Evolutionary conservation across 64 coral and sea anemone species (phyloP).

Genomic region (Stylophora pistillata): DNA sequence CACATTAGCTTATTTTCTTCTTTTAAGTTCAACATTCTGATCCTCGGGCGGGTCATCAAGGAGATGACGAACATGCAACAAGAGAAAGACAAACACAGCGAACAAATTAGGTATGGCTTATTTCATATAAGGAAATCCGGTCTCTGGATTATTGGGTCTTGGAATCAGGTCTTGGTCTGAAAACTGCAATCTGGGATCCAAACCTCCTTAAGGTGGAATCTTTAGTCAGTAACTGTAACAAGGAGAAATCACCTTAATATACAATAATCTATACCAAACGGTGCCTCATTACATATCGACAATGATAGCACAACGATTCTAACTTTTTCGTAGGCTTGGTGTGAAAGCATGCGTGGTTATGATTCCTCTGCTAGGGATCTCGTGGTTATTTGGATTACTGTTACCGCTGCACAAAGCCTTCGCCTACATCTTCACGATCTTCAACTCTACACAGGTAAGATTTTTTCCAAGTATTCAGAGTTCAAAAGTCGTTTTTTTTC

Average conservation of each 20-base stretch:
- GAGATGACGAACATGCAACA: conserved; percentile 35
- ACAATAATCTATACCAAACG: too few relatives aligned
- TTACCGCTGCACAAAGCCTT: not conserved
- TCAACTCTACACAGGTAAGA: too few relatives aligned
- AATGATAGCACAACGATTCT: not conserved
- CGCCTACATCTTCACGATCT: too few relatives aligned
- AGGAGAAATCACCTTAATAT: too few relatives aligned
- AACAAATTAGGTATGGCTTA: conserved; percentile 5
- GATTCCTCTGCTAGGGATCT: not conserved
- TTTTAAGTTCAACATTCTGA: not conserved
- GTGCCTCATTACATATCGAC: too few relatives aligned
- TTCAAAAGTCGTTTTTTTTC: too few relatives aligned
- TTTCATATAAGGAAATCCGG: not conserved
- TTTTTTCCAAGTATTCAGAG: too few relatives aligned
- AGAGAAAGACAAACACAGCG: conserved; percentile 1
- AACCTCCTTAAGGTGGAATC: too few relatives aligned
- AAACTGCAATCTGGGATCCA: not conserved
- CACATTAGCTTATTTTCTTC: not conserved
- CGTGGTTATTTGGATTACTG: conserved; percentile 4
- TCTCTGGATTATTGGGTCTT: not conserved
- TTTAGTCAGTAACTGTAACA: too few relatives aligned
- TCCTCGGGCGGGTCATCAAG: conserved; percentile 26
- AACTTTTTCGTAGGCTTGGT: not conserved
- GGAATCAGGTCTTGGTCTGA: not conserved
- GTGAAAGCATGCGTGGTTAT: not conserved